phyloP scores from a whole-genome alignment of 2,888 invertebrate species.

The Amiota mariae region DNA sequence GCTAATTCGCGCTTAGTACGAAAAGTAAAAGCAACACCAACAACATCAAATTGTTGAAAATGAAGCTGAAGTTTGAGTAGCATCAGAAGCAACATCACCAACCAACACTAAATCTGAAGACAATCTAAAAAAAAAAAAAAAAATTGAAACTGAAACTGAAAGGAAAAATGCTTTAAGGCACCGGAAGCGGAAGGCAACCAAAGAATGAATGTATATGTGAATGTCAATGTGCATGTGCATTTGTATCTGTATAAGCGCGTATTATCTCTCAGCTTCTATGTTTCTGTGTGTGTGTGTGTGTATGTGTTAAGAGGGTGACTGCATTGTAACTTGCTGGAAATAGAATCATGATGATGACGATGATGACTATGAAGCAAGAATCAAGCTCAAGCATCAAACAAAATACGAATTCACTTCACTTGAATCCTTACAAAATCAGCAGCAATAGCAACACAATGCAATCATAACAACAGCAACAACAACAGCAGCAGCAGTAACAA shows the following conservation, averaged over 20 bases:
- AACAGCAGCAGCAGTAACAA: constrained; percentile 19
- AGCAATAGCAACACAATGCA: constrained; percentile 12
- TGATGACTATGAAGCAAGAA: constrained; percentile 23
- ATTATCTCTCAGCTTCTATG: background rate
- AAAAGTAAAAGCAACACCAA: background rate
- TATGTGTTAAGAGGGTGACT: constrained; percentile 19
- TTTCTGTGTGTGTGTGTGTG: too few relatives aligned
- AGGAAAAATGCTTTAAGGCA: constrained; percentile 60
- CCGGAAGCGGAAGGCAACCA: constrained; percentile 40
- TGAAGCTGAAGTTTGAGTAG: background rate
- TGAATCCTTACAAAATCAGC: constrained; percentile 5
- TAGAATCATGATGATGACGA: constrained; percentile 4
- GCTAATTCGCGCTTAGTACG: constrained; percentile 8
- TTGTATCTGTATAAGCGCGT: constrained; percentile 51
- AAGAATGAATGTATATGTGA: constrained; percentile 57
- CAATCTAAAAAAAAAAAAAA: constrained; percentile 32
- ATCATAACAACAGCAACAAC: constrained; percentile 30
- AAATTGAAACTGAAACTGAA: too few relatives aligned
- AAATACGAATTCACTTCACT: background rate
- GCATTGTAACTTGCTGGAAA: constrained; percentile 16
- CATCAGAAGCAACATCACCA: background rate
- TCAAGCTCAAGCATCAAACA: constrained; percentile 19
- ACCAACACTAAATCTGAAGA: background rate
- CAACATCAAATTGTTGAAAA: background rate
- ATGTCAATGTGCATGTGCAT: constrained; percentile 57